Base-by-base conservation (phyloP, 2,113 vertebrate genomes). In the Sinocyclocheilus anshuiensis region DNA sequence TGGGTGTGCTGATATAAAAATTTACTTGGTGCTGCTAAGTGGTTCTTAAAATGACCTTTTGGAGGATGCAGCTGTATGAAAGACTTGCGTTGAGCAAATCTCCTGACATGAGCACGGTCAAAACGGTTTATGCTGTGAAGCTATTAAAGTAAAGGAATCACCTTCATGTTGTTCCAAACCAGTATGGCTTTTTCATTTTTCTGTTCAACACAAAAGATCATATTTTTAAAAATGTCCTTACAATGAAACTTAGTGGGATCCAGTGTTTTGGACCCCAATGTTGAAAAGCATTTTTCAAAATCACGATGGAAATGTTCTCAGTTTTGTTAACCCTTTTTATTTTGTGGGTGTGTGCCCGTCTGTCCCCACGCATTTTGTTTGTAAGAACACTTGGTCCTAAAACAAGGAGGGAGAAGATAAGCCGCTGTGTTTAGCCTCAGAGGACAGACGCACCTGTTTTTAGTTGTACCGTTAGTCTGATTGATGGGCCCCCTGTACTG, bases 371-470 rank as follows among this genome's bases (percentile, higher is more conserved):
- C 16, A 2, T 53, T 69, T 22, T 22, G 63, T 50, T 71, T 69
- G 20, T 33, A 10, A n/a, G 45, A 33, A 69, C 0, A 33, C 42
- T 53, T 33, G n/a, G 24, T 69, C 63, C 63, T 26, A 65, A 81
- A 20, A 81, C 22, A 65, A 65, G 36, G 26, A 71, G 42, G 26
- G 81, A 36, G 81, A 42, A 39, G 26, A 72, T 74, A 42, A 57
- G 26, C 20, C 1, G 0, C 12, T 33, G 24, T n/a, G 61, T 50
- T 45, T 36, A 6, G 26, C 67, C 24, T 42, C 45, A 33, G 42
- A 59, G 48, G 50, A 59, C 29, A 74, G 20, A 29, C 4, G 69
- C 67, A 84, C 67, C 65, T 74, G 82, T 84, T 84, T 74, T 84
- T 29, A 33, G 67, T 74, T 39, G 45, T 53, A 72, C 26, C 5